phyloP scores from a whole-genome alignment of 2,113 vertebrate genomes.

The Chaetura pelagica region DNA sequence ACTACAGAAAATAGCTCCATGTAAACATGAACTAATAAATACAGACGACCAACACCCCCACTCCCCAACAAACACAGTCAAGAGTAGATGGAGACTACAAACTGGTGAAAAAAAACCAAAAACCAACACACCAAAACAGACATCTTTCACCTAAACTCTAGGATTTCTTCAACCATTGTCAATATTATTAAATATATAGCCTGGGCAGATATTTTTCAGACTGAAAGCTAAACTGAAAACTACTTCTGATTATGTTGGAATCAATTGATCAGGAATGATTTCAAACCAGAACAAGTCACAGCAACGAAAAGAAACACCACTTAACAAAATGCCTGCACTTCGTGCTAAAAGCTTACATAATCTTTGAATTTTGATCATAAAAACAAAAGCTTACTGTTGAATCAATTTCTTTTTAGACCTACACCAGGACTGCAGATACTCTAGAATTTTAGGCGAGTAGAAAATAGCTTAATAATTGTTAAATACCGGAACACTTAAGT shows the following conservation, averaged over 20 bases:
- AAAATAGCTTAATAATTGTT: conserved; percentile 11
- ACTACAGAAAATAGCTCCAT: not conserved
- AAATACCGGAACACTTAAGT: conserved; percentile 1
- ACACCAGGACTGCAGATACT: not conserved
- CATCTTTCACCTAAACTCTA: not conserved
- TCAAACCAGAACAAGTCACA: not conserved
- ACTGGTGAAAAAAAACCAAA: not conserved
- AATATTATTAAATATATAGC: not conserved
- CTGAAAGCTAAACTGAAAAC: not conserved
- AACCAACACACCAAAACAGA: not conserved
- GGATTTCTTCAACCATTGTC: not conserved
- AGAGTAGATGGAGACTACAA: not conserved
- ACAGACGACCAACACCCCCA: not conserved
- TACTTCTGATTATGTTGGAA: not conserved
- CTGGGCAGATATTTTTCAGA: not conserved
- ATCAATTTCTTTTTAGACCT: not conserved
- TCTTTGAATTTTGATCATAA: not conserved
- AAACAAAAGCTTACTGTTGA: not conserved
- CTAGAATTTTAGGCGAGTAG: not conserved
- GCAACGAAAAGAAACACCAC: not conserved
- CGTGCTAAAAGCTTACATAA: not conserved
- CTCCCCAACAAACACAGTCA: accelerated
- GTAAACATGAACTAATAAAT: not conserved
- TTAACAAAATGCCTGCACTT: not conserved
- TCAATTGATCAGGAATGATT: not conserved